Evolutionary conservation across 2,888 invertebrate species (phyloP).

Genomic region (Scaptomyza cyrtandrae): DNA sequence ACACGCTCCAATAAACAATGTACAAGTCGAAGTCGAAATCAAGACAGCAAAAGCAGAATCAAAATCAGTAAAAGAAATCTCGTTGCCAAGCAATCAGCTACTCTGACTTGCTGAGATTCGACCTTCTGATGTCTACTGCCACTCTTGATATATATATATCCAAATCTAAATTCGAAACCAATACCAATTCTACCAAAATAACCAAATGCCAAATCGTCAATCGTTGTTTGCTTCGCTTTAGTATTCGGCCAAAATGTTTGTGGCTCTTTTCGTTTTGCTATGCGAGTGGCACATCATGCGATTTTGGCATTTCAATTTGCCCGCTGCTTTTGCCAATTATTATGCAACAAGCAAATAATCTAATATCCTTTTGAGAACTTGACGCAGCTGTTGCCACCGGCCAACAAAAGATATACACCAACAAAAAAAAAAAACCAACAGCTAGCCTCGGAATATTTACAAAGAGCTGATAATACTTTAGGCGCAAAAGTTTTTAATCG

Average conservation of each 20-base stretch:
- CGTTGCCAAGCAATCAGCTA: slow-evolving; percentile 37
- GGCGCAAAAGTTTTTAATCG: slow-evolving; percentile 72
- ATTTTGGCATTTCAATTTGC: slow-evolving; percentile 56
- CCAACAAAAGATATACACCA: slow-evolving; percentile 6
- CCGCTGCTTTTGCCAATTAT: slow-evolving; percentile 53
- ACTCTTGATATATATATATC: slow-evolving; percentile 5
- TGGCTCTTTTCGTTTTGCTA: slow-evolving; percentile 28
- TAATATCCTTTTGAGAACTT: slow-evolving; percentile 58
- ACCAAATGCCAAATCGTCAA: slow-evolving; percentile 27
- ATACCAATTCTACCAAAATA: slow-evolving; percentile 8
- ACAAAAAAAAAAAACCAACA: slow-evolving; percentile 2
- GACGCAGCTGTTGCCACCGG: slow-evolving; percentile 50
- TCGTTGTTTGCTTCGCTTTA: slow-evolving; percentile 8
- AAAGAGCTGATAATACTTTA: slow-evolving; percentile 68
- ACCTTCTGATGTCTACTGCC: slow-evolving; percentile 27
- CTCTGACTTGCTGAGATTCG: slow-evolving; percentile 7
- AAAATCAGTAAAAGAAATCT: neutral
- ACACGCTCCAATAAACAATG: slow-evolving; percentile 73
- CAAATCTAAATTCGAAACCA: neutral
- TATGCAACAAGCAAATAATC: slow-evolving; percentile 70
- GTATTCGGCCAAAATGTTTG: slow-evolving; percentile 14
- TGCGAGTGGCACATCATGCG: slow-evolving; percentile 45
- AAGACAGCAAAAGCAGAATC: neutral
- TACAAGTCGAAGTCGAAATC: slow-evolving; percentile 9
- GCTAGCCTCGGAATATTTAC: slow-evolving; percentile 30